phyloP scores from a whole-genome alignment of 2,797 vertebrate species.

The Dromococcyx pavoninus region DNA sequence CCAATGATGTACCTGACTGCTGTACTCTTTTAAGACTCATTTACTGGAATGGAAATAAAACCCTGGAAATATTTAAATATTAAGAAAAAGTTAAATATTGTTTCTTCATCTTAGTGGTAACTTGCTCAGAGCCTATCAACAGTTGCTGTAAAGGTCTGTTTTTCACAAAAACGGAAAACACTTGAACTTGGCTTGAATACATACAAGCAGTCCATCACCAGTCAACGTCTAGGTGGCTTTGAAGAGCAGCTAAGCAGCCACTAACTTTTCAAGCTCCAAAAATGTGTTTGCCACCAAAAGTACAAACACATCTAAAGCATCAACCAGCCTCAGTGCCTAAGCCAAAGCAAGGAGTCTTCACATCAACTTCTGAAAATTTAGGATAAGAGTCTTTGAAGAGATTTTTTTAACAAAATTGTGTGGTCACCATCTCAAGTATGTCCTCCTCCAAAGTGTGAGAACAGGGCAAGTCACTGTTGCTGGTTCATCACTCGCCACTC shows the following conservation, averaged over 20 bases:
- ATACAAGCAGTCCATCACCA: neutral
- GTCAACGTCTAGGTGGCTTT: neutral
- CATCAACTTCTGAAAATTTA: neutral
- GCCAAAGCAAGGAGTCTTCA: neutral
- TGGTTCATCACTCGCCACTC: neutral
- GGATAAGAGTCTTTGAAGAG: neutral
- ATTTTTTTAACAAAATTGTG: neutral
- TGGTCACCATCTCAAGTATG: neutral
- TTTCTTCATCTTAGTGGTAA: constrained; percentile 30
- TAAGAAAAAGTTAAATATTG: neutral
- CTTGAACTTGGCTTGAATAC: neutral
- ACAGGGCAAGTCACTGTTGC: neutral
- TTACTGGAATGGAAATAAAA: neutral
- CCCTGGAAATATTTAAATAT: neutral
- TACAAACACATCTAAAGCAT: neutral
- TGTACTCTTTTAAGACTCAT: neutral
- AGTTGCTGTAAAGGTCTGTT: neutral
- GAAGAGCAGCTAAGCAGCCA: neutral
- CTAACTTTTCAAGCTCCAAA: neutral
- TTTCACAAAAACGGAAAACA: neutral
- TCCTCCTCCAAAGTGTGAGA: neutral
- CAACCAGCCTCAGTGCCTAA: neutral
- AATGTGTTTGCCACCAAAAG: neutral
- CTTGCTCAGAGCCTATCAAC: neutral
- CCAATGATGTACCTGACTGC: neutral